These are phyloP conservation scores for Drosophila bocki DNA, from an alignment of 1,140 invertebrate species.

Conservation along the genomic window DNA sequence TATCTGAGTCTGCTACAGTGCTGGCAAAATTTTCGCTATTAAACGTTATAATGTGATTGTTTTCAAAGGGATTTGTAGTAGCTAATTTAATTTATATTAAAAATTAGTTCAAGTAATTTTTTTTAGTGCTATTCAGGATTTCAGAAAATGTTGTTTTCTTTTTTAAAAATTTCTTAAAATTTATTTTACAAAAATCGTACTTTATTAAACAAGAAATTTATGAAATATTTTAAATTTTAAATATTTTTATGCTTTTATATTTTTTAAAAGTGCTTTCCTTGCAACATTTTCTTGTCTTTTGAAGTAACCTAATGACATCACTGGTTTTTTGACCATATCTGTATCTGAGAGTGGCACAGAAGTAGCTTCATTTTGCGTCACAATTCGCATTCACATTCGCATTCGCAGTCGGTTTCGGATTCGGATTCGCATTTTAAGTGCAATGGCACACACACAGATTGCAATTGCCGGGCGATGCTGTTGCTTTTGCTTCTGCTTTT, in stretches of 20 bases:
- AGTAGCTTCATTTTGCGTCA: conserved; percentile 82
- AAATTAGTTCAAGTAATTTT: neutral
- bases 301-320: neutral
- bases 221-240: neutral
- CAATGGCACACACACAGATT: conserved; percentile 68
- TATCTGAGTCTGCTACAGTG: conserved; percentile 18
- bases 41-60: neutral
- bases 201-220: neutral
- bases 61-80: neutral
- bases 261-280: neutral
- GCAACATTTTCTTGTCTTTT: neutral
- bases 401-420: conserved; percentile 51
- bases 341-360: conserved; percentile 60
- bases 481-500: conserved; percentile 20
- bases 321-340: conserved; percentile 18
- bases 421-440: conserved; percentile 77
- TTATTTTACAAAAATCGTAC: neutral
- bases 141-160: neutral
- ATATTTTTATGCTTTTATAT: neutral
- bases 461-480: conserved; percentile 49
- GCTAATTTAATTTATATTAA: neutral
- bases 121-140: neutral
- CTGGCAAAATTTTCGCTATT: neutral
- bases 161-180: neutral
- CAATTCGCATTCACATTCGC: conserved; percentile 72